Conservation (phyloP, 2,888 invertebrate genomes). For the Apotomis betuletana region DNA sequence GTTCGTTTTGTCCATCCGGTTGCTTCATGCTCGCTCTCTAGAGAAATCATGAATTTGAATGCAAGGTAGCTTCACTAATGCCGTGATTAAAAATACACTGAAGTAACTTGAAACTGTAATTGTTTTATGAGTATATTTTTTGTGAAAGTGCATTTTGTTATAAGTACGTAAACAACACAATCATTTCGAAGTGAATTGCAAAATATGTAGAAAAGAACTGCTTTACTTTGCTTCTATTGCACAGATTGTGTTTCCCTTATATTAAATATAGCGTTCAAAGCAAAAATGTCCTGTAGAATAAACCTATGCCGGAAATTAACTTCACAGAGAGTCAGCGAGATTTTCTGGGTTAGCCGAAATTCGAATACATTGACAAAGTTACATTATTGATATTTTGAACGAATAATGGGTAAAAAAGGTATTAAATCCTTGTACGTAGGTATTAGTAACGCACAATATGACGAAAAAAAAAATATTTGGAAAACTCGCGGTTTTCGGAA, state of each 20-base stretch:
- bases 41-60: conserved; percentile 1
- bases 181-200: no score
- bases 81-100: not conserved
- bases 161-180: no score
- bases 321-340: conserved; percentile 34
- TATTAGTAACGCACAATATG: no score
- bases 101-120: not conserved
- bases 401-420: no score
- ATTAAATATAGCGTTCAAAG: conserved; percentile 17
- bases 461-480: no score
- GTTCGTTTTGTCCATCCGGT: not conserved
- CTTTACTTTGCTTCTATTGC: not conserved
- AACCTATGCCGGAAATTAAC: conserved; percentile 46
- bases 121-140: no score
- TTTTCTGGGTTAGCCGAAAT: conserved; percentile 41
- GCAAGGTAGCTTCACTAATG: not conserved
- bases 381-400: not conserved
- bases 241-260: not conserved
- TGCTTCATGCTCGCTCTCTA: not conserved
- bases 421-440: no score
- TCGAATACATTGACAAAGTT: conserved; percentile 39
- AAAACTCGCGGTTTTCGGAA: no score
- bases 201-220: no score
- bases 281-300: conserved; percentile 33
- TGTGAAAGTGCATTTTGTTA: no score